phyloP scores from a whole-genome alignment of 2,888 invertebrate genomes.

The Patella pellucida region DNA sequence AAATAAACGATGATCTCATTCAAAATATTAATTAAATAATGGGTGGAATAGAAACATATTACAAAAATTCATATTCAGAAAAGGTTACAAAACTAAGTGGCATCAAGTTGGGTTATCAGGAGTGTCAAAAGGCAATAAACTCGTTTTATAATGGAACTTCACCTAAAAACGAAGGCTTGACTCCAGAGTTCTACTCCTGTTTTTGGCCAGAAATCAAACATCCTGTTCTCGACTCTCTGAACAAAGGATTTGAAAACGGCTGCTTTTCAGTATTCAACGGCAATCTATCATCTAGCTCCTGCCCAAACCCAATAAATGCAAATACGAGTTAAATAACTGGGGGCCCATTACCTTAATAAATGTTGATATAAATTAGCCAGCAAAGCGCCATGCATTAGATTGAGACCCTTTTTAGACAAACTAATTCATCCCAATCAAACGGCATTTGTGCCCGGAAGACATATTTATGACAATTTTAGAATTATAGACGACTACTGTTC shows the following conservation, averaged over 20 bases:
- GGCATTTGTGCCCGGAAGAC: too few relatives aligned
- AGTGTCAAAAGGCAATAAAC: background rate
- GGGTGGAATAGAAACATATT: too few relatives aligned
- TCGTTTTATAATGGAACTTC: background rate
- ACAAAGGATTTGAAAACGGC: background rate
- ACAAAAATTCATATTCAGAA: too few relatives aligned
- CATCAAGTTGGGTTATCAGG: background rate
- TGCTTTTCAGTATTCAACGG: background rate
- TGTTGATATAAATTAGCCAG: background rate
- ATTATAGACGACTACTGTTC: too few relatives aligned
- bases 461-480: too few relatives aligned
- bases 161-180: background rate
- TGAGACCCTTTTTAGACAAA: background rate
- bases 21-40: too few relatives aligned
- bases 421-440: too few relatives aligned
- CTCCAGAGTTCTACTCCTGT: background rate
- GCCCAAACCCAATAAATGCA: background rate
- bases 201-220: background rate
- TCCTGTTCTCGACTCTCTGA: background rate
- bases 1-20: too few relatives aligned
- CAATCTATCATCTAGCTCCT: background rate
- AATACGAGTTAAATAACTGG: background rate
- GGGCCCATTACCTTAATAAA: slow-evolving; percentile 3
- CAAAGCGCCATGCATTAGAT: background rate
- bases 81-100: too few relatives aligned